Conservation (phyloP, 2,797 vertebrate genomes). For the Notolabrus celidotus region DNA sequence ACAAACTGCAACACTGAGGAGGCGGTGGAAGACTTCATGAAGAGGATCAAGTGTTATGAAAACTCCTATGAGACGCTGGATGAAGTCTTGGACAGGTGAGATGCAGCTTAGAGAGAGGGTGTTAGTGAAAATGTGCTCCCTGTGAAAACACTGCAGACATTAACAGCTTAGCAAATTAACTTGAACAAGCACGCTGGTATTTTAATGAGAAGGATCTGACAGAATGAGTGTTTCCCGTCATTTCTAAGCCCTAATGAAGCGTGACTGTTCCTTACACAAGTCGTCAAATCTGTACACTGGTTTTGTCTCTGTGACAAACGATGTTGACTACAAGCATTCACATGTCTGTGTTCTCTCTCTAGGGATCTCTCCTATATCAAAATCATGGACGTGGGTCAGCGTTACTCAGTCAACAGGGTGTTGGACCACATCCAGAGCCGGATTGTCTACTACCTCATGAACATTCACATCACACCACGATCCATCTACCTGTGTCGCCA, state of each 20-base stretch:
- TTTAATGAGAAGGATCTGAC: not conserved
- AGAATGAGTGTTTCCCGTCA: no score
- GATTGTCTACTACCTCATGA: conserved; percentile 99
- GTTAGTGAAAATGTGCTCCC: not conserved
- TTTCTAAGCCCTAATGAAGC: no score
- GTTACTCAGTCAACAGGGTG: conserved; percentile 96
- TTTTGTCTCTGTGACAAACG: not conserved
- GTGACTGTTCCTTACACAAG: no score
- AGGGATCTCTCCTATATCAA: conserved; percentile 98
- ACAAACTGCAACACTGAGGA: conserved; percentile 94
- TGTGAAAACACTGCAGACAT: no score
- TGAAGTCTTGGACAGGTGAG: conserved; percentile 93
- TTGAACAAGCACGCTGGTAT: not conserved
- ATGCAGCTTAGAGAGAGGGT: not conserved
- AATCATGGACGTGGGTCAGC: conserved; percentile 97
- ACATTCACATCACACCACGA: conserved; percentile 98
- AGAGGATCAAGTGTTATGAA: conserved; percentile 97
- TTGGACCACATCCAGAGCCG: conserved; percentile 98
- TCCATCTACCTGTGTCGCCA: conserved; percentile 99
- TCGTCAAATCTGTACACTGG: not conserved
- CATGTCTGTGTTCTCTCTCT: conserved; percentile 27
- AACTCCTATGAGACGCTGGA: conserved; percentile 95
- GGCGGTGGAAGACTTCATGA: conserved; percentile 96
- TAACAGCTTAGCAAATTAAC: not conserved
- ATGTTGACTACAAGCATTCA: not conserved